Percentiles rank a stretch among this genome's conserved stretches.
Conservation (phyloP, 2,888 invertebrate genomes). For the Trachelus troglodyta region DNA sequence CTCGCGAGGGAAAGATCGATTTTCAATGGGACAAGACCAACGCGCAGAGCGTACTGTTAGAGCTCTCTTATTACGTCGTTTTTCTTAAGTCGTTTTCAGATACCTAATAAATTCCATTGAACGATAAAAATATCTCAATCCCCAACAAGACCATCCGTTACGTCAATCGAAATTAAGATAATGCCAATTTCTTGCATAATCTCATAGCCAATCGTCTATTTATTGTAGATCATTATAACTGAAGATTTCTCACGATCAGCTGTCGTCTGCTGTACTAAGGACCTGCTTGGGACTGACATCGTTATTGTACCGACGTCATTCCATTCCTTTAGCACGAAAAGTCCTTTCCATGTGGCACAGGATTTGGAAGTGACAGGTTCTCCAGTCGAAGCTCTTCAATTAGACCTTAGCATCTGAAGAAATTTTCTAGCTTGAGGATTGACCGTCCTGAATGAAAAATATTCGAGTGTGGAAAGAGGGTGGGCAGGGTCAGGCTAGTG, state of each 20-base stretch:
- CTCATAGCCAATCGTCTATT: not conserved
- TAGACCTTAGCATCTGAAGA: not conserved
- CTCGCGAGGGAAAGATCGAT: slow-evolving; percentile 21
- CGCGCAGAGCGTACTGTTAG: slow-evolving; percentile 1
- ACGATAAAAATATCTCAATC: too few species aligned
- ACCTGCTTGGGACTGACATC: not conserved
- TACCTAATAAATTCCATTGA: too few species aligned
- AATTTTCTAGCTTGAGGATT: not conserved
- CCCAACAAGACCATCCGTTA: not conserved
- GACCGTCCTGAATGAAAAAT: not conserved
- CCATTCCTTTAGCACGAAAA: not conserved
- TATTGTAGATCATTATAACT: not conserved
- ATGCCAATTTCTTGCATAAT: not conserved
- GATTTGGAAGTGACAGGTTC: not conserved
- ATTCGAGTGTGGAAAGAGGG: slow-evolving; percentile 1
- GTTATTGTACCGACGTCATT: not conserved
- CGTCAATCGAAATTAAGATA: not conserved
- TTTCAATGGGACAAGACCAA: slow-evolving; percentile 14
- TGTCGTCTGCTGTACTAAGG: not conserved
- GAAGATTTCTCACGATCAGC: not conserved
- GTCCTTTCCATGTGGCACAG: not conserved
- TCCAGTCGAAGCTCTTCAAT: not conserved
- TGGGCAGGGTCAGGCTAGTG: not conserved
- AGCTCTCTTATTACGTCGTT: too few species aligned
- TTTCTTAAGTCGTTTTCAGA: not conserved